Base-by-base conservation (phyloP, 2,888 invertebrate species). In the Geotrupes spiniger region DNA sequence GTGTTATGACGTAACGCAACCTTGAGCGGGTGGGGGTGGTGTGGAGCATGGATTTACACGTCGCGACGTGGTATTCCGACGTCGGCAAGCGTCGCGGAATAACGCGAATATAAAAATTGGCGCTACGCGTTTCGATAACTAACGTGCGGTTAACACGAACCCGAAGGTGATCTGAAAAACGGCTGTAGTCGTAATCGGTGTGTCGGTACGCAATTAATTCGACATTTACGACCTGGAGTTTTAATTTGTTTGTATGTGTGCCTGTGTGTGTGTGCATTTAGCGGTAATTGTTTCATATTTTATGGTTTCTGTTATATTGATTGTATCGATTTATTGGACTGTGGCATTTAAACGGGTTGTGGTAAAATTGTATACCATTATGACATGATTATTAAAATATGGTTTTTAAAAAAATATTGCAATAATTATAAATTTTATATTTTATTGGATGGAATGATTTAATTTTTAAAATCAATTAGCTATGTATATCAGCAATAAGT, bases 11-110 rank as follows among this genome's bases (percentile, higher is more conserved):
- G 58, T 55, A 52, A 58, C 33, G 46, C 52, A 57, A 53, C 57
- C 59, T 57, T 56, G 54, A 53, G 46, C 38, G 42, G 53, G 57
- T 54, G 58, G 55, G 53, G 51, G 57, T 51, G 52, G 26, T 36
- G 26, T 40, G 40, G 44, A 46, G 48, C 49, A 50, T 31, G 52
- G 42, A 31, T 37, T 36, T 38, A 39, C 44, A 42, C 51, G 50
- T 41, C 52, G 49, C 57, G 60, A 51, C 58, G 58, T 39, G 29
- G 38, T 37, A 46, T 42, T 42, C 36, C 45, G 36, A 46, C 51
- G 51, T 46, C 51, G 46, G 46, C 39, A 42, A 37, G 36, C 43
- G 48, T 26, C 48, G 29, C 12, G 2, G 17, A n/a, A 46, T 21
- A 10, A 46, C 38, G 17, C 14, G 26, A n/a, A 40, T 4, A 11